These are phyloP conservation scores for Oscheius onirici DNA, from an alignment of 2,888 invertebrate species.

Conservation along the genomic window DNA sequence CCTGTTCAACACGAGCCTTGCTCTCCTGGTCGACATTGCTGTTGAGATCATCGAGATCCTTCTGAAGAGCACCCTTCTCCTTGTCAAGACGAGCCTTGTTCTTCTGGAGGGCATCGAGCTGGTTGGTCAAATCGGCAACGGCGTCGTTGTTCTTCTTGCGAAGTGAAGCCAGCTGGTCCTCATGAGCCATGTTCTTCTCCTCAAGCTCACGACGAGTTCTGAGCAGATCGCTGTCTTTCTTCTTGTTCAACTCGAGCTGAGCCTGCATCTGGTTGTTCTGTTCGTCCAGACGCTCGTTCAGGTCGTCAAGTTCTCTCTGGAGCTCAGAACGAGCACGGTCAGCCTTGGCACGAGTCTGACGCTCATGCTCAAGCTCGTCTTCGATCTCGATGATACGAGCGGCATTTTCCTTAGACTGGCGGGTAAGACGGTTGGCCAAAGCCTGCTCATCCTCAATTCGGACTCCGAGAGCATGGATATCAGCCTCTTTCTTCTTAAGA, in stretches of 20 bases:
- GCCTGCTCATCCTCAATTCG: slow-evolving; percentile 98
- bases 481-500: slow-evolving; percentile 82
- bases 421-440: slow-evolving; percentile 92
- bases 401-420: slow-evolving; percentile 98
- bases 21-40: slow-evolving; percentile 66
- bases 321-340: slow-evolving; percentile 97
- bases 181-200: slow-evolving; percentile 94
- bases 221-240: slow-evolving; percentile 97
- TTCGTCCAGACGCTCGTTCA: slow-evolving; percentile 90
- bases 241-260: slow-evolving; percentile 94
- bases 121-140: slow-evolving; percentile 98
- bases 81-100: slow-evolving; percentile 81
- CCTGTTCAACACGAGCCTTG: slow-evolving; percentile 64
- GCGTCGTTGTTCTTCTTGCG: slow-evolving; percentile 99
- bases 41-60: slow-evolving; percentile 66
- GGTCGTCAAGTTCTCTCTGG: slow-evolving; percentile 95
- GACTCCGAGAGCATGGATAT: slow-evolving; percentile 92
- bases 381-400: slow-evolving; percentile 95
- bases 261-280: slow-evolving; percentile 74
- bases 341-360: slow-evolving; percentile 75
- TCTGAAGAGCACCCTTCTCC: slow-evolving; percentile 61
- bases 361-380: slow-evolving; percentile 96
- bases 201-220: slow-evolving; percentile 97
- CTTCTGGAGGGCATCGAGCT: slow-evolving; percentile 99
- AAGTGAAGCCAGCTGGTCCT: slow-evolving; percentile 91